Base-by-base conservation (phyloP, 2,113 vertebrate genomes). In the Thamnaconus septentrionalis region DNA sequence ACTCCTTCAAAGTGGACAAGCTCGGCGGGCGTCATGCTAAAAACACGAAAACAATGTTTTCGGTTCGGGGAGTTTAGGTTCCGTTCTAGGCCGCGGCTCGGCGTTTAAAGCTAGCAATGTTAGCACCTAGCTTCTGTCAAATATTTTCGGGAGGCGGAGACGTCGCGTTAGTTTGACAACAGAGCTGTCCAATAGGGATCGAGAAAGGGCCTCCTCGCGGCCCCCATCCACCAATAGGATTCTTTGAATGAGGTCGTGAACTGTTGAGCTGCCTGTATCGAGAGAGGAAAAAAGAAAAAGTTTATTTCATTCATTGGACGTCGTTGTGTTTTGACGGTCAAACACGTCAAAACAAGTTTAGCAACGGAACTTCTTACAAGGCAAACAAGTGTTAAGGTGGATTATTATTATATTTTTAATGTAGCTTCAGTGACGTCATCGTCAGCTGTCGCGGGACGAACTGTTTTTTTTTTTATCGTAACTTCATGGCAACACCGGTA, bases 71-170 rank as follows among this genome's bases (percentile, higher is more conserved):
- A 3, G 3, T 58, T 8, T 61, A n/a, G 7, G 39, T 8, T 40
- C 46, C 4, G 43, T 54, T 4, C 0, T 8, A 5, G 50, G 54
- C 9, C 42, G 11, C 3, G 44, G 12, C 52, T 39, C 44, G 40
- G 31, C 56, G 48, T 31, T 60, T 72, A 42, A 64, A 42, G 61
- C 77, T 61, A 79, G 43, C 59, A 74, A 71, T 71, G 3, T 86
- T 84, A 86, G 84, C 82, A 75, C 57, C 52, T 80, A 81, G 75
- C 82, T 3, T 45, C 77, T 84, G 75, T 79, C 77, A 79, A 59
- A 69, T 53, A 57, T 40, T 8, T 42, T 18, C 7, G 31, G 41
- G 56, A 50, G 78, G 79, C 50, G 71, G 73, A 12, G 62, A 1
- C 48, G 40, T 3, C 1, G 1, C 0, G 0, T 52, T 1, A 7